Percentiles rank a stretch among this genome's conserved stretches.
phyloP scores from a whole-genome alignment of 64 coral and sea anemone species.

The Cladopsammia gracilis region DNA sequence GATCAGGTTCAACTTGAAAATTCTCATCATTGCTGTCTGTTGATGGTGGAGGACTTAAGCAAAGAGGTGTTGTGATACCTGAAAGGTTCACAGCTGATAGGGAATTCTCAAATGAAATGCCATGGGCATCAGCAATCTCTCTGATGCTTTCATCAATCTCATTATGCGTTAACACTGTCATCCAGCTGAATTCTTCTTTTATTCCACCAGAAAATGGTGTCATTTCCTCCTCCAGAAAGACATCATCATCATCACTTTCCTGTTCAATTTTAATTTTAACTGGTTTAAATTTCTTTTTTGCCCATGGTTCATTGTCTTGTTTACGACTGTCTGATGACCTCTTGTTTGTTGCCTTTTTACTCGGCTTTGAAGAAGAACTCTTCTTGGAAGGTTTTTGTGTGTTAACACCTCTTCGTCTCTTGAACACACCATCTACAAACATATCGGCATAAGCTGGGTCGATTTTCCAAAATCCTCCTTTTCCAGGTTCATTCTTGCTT shows the following conservation, averaged over 20 bases:
- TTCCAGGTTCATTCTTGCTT: conserved; percentile 94
- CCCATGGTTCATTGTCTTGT: conserved; percentile 36
- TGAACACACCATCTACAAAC: conserved; percentile 99
- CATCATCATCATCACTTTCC: conserved; percentile 66
- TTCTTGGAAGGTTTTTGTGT: conserved; percentile 90
- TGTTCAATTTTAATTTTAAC: conserved; percentile 57
- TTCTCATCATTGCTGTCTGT: conserved; percentile 57
- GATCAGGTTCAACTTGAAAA: conserved; percentile 85
- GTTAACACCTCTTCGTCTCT: conserved; percentile 87
- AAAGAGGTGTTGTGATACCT: not conserved
- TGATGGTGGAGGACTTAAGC: conserved; percentile 81
- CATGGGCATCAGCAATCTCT: conserved; percentile 93
- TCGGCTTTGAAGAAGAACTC: conserved; percentile 48
- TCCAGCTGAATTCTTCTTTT: conserved; percentile 95
- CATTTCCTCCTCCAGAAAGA: conserved; percentile 78
- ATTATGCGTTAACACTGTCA: conserved; percentile 81
- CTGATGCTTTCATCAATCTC: conserved; percentile 90
- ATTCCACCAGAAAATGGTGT: conserved; percentile 92
- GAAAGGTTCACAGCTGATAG: conserved; percentile 15
- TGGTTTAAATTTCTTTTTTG: conserved; percentile 64
- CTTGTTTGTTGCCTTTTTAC: conserved; percentile 65
- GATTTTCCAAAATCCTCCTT: conserved; percentile 97
- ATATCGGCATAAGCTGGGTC: conserved; percentile 96
- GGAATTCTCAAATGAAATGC: conserved; percentile 82
- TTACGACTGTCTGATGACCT: conserved; percentile 29